Conservation (phyloP, 92 coral and sea anemone species). For the Desmophyllum pertusum region DNA sequence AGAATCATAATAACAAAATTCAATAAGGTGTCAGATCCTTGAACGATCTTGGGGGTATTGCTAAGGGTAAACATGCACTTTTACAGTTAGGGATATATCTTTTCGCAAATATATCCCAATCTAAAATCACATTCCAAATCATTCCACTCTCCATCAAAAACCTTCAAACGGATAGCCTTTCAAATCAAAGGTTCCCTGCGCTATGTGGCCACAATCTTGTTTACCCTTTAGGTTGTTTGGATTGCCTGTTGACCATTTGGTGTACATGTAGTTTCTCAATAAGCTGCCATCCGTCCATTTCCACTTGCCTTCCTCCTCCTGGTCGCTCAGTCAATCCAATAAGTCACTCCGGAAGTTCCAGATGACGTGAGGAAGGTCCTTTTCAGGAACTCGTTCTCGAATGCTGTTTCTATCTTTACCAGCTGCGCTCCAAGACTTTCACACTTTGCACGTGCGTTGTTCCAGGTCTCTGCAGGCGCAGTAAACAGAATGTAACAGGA, state of each 20-base stretch:
- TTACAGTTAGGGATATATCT: background rate
- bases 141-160: background rate
- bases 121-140: background rate
- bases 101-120: conserved; percentile 6
- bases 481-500: background rate
- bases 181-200: background rate
- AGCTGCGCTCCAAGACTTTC: background rate
- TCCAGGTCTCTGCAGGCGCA: background rate
- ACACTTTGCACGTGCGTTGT: background rate
- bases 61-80: too few relatives aligned
- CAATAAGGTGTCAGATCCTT: too few relatives aligned
- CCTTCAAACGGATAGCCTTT: background rate
- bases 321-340: conserved; percentile 4
- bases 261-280: background rate
- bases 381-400: conserved; percentile 8
- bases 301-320: background rate
- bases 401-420: background rate
- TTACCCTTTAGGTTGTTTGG: background rate
- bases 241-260: background rate
- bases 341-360: background rate
- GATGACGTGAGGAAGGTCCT: background rate
- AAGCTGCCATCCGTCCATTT: background rate
- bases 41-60: too few relatives aligned
- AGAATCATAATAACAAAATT: too few relatives aligned
- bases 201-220: background rate